Conservation (phyloP, 2,113 vertebrate species). For the Tiliqua scincoides region DNA sequence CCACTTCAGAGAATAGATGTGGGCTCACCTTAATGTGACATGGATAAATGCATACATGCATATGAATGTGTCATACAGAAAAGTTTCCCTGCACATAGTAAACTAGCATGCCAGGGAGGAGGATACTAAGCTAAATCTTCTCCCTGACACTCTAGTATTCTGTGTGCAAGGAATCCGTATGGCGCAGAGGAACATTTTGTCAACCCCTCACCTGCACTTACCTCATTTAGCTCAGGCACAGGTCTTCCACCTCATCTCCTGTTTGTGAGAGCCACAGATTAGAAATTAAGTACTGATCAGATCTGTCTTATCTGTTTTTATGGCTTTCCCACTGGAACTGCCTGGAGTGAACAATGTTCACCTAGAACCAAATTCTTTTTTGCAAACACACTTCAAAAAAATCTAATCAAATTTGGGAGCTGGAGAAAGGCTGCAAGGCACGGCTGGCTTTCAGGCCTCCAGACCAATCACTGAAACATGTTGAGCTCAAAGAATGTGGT, state of each 20-base stretch:
- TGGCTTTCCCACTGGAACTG: neutral
- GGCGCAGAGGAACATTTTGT: neutral
- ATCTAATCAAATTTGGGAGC: neutral
- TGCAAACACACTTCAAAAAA: neutral
- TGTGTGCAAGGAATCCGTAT: neutral
- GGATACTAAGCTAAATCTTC: neutral
- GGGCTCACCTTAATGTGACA: too few species aligned
- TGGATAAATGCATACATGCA: too few species aligned
- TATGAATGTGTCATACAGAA: too few species aligned
- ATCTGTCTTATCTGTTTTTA: neutral
- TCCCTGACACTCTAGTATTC: neutral
- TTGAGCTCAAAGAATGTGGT: neutral
- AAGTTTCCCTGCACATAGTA: too few species aligned
- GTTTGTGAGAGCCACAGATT: neutral
- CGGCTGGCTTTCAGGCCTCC: neutral
- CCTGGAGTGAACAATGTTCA: too few species aligned
- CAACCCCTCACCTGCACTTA: neutral
- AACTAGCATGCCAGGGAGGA: neutral
- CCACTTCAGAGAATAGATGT: too few species aligned
- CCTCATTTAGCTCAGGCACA: too few species aligned
- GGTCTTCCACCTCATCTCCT: too few species aligned
- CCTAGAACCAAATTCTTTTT: too few species aligned
- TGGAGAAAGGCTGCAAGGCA: neutral
- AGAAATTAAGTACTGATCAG: too few species aligned
- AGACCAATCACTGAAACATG: accelerated